Base-by-base conservation (phyloP, 2,888 invertebrate species). In the Branchinecta sandiegonensis region DNA sequence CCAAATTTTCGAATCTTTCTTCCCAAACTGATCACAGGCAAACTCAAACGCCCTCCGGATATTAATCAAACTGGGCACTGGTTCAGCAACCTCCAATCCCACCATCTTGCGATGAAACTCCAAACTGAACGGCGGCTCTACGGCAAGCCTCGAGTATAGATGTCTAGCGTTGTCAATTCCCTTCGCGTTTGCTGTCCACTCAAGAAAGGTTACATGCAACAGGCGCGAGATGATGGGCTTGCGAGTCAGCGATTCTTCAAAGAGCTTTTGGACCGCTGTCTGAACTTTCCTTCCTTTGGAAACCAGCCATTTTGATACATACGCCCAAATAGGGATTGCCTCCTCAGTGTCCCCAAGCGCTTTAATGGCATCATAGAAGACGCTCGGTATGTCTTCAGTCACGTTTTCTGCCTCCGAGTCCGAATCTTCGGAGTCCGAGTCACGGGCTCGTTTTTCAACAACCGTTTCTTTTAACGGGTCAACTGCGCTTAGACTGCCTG, bases 11-110 rank as follows among this genome's bases (percentile, higher is more conserved):
- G 83, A 78, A 75, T 83, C 82, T 6, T 79, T 79, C 73, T 80
- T 80, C 0, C 89, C 89, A 77, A 88, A 87, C 71, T 86, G 85
- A 69, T 82, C 79, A 14, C 83, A 80, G 48, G 85, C 81, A 72
- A 83, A 81, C 75, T 86, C 84, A 75, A 83, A 83, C 72, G 83
- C 85, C 74, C 81, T 80, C 67, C 85, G 81, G 72, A 83, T 80
- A 70, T 78, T 77, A 56, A 56, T 56, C 63, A 56, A 17, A 56
- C 23, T 23, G n/a, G n/a, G n/a, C 8, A 17, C 63, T 17, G 63
- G 8, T 71, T 82, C 81, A 13, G 37, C 48, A 11, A 67, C n/a
- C 37, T 84, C 84, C 70, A 84, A 78, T 23, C 69, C 47, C 8
- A 80, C 77, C 85, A 86, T 87, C 74, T 82, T 80, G 70, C 78